These are phyloP conservation scores for Nylanderia fulva DNA, from an alignment of 1,140 invertebrate species.

Conservation along the genomic window DNA sequence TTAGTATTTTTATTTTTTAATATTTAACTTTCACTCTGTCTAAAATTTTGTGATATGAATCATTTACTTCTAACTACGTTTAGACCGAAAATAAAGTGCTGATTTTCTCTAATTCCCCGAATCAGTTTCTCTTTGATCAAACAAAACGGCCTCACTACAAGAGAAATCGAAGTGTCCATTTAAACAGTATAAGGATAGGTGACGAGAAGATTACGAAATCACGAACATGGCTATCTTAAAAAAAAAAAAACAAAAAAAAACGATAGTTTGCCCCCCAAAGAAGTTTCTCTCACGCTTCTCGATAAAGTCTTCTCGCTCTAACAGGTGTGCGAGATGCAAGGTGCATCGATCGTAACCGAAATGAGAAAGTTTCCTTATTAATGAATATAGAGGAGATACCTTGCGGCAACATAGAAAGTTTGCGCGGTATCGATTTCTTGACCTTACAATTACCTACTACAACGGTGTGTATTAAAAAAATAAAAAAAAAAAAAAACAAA, in stretches of 20 bases:
- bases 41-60: slow-evolving; percentile 2
- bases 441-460: slow-evolving; percentile 8
- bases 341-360: slow-evolving; percentile 42
- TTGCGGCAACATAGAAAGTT: slow-evolving; percentile 43
- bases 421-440: slow-evolving; percentile 10
- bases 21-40: neutral
- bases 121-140: slow-evolving; percentile 38
- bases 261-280: neutral
- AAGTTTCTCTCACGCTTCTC: slow-evolving; percentile 44
- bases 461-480: neutral
- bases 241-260: neutral
- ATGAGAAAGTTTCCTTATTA: slow-evolving; percentile 54
- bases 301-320: slow-evolving; percentile 3
- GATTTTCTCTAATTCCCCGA: neutral
- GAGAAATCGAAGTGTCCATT: slow-evolving; percentile 35
- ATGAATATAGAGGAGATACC: slow-evolving; percentile 23
- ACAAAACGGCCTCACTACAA: neutral
- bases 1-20: no score
- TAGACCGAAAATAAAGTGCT: neutral
- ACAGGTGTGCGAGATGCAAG: slow-evolving; percentile 40
- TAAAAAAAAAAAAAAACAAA: no score
- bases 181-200: neutral
- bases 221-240: neutral
- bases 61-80: neutral
- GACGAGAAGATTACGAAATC: slow-evolving; percentile 35